phyloP scores from a whole-genome alignment of 2,797 vertebrate species.

The Paratrypauchen microcephalus region DNA sequence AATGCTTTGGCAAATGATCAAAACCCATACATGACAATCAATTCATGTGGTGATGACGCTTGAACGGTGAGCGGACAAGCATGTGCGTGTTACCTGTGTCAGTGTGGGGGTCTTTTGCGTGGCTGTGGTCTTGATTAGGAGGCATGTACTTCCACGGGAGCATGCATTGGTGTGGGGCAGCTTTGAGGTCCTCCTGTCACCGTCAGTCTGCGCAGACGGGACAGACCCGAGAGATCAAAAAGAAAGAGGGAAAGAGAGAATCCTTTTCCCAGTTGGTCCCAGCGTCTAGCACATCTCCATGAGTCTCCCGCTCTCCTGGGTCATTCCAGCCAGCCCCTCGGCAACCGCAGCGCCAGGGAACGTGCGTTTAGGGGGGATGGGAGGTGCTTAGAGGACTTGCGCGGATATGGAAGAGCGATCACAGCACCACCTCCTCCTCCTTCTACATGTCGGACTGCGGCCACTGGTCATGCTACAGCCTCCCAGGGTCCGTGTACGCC shows the following conservation, averaged over 20 bases:
- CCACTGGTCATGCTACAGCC: conserved; percentile 57
- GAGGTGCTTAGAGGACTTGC: conserved; percentile 70
- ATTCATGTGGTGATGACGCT: conserved; percentile 22
- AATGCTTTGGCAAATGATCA: conserved; percentile 29
- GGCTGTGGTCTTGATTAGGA: conserved; percentile 59
- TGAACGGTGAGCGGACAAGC: conserved; percentile 31
- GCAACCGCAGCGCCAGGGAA: conserved; percentile 67
- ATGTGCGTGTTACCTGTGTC: conserved; percentile 58
- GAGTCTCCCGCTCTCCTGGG: conserved; percentile 63
- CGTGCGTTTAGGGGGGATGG: conserved; percentile 47
- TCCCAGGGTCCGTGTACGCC: conserved; percentile 29
- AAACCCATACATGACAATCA: conserved; percentile 37
- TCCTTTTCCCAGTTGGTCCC: conserved; percentile 55
- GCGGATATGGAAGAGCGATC: conserved; percentile 55
- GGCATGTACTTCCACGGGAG: conserved; percentile 75
- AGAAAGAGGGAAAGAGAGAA: conserved; percentile 44
- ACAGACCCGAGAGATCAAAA: conserved; percentile 48
- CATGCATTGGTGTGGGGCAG: conserved; percentile 58
- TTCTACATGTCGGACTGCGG: conserved; percentile 68
- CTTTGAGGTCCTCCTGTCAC: conserved; percentile 52
- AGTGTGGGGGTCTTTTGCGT: conserved; percentile 55
- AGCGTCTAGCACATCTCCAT: conserved; percentile 61
- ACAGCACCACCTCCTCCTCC: conserved; percentile 59
- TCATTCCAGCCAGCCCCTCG: conserved; percentile 73
- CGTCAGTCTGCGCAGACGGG: conserved; percentile 48